Evolutionary conservation across 2,797 vertebrate genomes (phyloP).

Genomic region (Eospalax fontanierii): DNA sequence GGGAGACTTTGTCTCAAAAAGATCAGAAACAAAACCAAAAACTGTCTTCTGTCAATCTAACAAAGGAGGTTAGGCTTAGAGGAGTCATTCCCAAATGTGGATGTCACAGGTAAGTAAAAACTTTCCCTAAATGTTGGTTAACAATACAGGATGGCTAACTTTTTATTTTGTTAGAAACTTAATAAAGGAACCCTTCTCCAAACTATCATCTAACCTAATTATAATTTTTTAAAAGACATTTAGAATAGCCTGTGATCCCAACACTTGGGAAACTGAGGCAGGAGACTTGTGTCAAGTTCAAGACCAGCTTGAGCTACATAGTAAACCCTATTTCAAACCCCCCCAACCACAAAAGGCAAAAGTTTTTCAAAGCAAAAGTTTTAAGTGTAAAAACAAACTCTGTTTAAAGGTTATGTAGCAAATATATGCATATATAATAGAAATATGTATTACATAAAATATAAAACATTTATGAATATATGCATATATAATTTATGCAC

Average conservation of each 20-base stretch:
- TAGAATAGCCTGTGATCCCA: too few relatives aligned
- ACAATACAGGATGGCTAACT: background rate
- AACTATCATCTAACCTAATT: too few relatives aligned
- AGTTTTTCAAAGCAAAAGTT: background rate
- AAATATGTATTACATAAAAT: background rate
- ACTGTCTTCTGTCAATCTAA: background rate
- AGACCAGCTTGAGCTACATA: too few relatives aligned
- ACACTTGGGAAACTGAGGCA: too few relatives aligned
- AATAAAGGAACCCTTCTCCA: background rate
- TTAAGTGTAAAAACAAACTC: background rate
- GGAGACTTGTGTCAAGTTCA: too few relatives aligned
- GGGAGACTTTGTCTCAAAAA: too few relatives aligned
- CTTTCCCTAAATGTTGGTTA: background rate
- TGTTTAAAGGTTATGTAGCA: background rate
- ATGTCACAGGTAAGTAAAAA: background rate
- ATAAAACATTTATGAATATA: background rate
- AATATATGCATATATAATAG: background rate
- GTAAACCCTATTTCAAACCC: too few relatives aligned
- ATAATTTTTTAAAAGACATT: too few relatives aligned
- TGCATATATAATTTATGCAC: background rate
- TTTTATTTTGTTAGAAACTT: slow-evolving; percentile 45
- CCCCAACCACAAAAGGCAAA: background rate
- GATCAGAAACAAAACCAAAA: too few relatives aligned
- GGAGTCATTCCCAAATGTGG: background rate
- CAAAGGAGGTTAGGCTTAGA: background rate